phyloP scores from a whole-genome alignment of 2,888 invertebrate genomes.

The Euproctis similis region DNA sequence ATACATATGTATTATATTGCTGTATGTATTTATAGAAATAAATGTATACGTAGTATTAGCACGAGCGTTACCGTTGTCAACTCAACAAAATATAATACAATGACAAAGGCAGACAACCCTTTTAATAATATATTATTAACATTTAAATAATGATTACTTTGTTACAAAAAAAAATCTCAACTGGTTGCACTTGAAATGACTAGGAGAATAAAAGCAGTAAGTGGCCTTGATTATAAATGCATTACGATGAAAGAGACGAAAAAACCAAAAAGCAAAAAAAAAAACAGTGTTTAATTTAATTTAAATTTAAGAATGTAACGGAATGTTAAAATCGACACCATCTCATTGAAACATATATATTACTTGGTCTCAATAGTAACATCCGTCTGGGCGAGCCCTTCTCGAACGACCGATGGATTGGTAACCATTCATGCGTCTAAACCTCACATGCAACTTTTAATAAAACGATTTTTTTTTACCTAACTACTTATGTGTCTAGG shows the following conservation, averaged over 20 bases:
- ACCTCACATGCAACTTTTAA: constrained; percentile 55
- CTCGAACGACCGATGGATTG: constrained; percentile 55
- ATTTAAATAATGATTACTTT: too few relatives aligned
- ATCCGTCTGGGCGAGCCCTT: constrained; percentile 55
- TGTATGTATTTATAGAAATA: too few relatives aligned
- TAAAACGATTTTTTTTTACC: constrained; percentile 63
- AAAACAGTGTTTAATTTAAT: too few relatives aligned
- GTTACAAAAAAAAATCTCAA: constrained; percentile 67
- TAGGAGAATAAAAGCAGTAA: constrained; percentile 71
- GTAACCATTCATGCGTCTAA: constrained; percentile 59
- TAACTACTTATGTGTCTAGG: constrained; percentile 75
- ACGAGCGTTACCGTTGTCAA: constrained; percentile 28
- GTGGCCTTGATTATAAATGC: constrained; percentile 67
- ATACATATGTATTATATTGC: too few relatives aligned
- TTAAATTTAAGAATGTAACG: too few relatives aligned
- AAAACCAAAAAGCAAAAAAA: too few relatives aligned
- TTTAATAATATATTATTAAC: constrained; percentile 59
- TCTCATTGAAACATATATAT: constrained; percentile 72
- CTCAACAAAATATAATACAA: constrained; percentile 66
- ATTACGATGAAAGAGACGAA: constrained; percentile 49
- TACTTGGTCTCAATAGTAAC: constrained; percentile 75
- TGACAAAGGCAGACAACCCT: constrained; percentile 32
- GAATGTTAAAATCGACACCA: constrained; percentile 76
- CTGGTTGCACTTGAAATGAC: constrained; percentile 74
- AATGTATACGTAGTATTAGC: constrained; percentile 31